Base-by-base conservation (phyloP, 53 echinoderm and acorn worm species). In the Antedon mediterranea region DNA sequence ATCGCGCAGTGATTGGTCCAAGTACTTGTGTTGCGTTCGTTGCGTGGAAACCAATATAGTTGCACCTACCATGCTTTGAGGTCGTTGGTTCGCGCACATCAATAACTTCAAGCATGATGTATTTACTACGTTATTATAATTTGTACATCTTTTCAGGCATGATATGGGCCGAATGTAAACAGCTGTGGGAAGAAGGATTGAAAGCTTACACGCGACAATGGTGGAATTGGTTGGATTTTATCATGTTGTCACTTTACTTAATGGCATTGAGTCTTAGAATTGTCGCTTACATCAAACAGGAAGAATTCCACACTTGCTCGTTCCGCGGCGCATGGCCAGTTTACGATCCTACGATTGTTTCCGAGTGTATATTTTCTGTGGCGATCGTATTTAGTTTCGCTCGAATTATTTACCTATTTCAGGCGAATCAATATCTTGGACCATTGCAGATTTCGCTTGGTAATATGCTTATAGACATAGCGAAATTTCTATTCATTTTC, bases 161-260 rank as follows among this genome's bases (percentile, higher is more conserved):
- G 90, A 90, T 98, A 27, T 98, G 98, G 98, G 86, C 87, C 31
- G 93, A 93, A 43, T 93, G 92, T 34, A 97, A 97, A 70, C 92
- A 98, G 78, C 82, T 93, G 0, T 98, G 98, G 98, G 98, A 93
- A 74, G 93, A 93, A 76, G 93, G 98, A 3, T 74, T 98, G 70
- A 88, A 92, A 72, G 98, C 93, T 0, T 98, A 98, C 88, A 93
- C 90, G 9, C 87, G 98, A 23, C 98, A 98, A 34, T 98, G 98
- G 98, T 98, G 98, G 98, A 98, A 98, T 79, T 93, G 92, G 98
- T 32, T 98, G 15, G 93, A 98, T 71, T 93, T 98, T 43, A 90
- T 93, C 71, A 93, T 93, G 92, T 77, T 98, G 31, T 93, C 98
- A 0, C 78, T 98, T 8, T 98, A 98, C 74, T 87, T 98, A 13